A percentile compares a stretch with the other conserved stretches of the same genome.
phyloP scores from a whole-genome alignment of 1,140 invertebrate species.

The Ips typographus region DNA sequence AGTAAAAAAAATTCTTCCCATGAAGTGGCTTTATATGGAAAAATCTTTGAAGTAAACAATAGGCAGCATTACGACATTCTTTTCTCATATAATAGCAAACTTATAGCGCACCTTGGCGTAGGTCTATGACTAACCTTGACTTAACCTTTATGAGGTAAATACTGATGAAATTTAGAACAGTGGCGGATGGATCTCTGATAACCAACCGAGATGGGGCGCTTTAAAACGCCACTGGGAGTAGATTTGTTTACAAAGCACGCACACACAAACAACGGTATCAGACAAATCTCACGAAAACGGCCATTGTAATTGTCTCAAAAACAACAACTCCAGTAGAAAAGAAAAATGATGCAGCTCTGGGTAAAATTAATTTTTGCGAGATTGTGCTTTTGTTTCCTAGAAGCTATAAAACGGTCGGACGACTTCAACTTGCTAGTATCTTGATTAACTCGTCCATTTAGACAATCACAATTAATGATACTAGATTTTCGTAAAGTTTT shows the following conservation, averaged over 20 bases:
- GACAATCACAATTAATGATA: not conserved
- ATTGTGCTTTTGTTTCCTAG: not conserved
- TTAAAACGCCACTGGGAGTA: not conserved
- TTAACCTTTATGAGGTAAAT: constrained; percentile 6
- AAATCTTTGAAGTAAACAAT: constrained; percentile 1
- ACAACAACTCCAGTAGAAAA: not conserved
- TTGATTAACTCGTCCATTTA: not conserved
- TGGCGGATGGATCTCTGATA: not conserved
- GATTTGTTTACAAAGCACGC: constrained; percentile 14
- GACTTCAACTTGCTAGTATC: constrained; percentile 2
- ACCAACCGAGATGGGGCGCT: not conserved
- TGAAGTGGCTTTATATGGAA: not conserved
- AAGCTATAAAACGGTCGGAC: constrained; percentile 7
- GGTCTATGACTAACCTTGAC: constrained; percentile 10
- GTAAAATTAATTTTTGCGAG: constrained; percentile 1
- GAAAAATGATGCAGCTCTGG: not conserved
- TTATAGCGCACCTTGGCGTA: constrained; percentile 3
- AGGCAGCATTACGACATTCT: not conserved
- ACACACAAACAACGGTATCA: constrained; percentile 1
- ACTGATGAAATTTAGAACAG: too few relatives aligned
- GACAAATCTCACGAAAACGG: constrained; percentile 7
- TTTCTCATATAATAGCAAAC: not conserved
- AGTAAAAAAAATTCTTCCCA: not conserved
- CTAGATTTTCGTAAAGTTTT: too few relatives aligned
- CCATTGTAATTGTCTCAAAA: constrained; percentile 1